phyloP scores from a whole-genome alignment of 2,888 invertebrate genomes.

The Cosmopolites sordidus region DNA sequence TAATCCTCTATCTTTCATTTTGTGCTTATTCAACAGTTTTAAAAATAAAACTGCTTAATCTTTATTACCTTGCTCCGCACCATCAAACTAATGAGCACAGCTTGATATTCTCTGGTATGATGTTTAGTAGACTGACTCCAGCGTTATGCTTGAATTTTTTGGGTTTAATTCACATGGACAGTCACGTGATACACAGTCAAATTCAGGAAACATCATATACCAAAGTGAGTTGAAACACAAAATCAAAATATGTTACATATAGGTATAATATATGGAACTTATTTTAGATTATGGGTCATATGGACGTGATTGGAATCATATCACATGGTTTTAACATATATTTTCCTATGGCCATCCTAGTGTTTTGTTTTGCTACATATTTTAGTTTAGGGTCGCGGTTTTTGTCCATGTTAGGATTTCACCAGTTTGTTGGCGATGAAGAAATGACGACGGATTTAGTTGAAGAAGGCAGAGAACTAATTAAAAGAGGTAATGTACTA shows the following conservation, averaged over 20 bases:
- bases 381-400: slow-evolving; percentile 88
- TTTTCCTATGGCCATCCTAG: slow-evolving; percentile 94
- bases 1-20: slow-evolving; percentile 92
- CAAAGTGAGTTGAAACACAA: slow-evolving; percentile 62
- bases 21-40: slow-evolving; percentile 98
- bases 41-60: slow-evolving; percentile 90
- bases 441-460: slow-evolving; percentile 89
- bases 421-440: slow-evolving; percentile 95
- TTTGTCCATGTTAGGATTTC: slow-evolving; percentile 87
- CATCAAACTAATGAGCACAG: slow-evolving; percentile 99
- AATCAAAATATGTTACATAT: no score
- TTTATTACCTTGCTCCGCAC: slow-evolving; percentile 95
- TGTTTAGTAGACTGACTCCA: slow-evolving; percentile 93
- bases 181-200: slow-evolving; percentile 78
- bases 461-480: slow-evolving; percentile 88
- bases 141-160: slow-evolving; percentile 98
- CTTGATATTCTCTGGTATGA: slow-evolving; percentile 97
- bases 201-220: slow-evolving; percentile 92
- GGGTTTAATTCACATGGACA: slow-evolving; percentile 96
- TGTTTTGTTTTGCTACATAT: slow-evolving; percentile 90
- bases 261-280: slow-evolving; percentile 3
- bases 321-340: slow-evolving; percentile 98
- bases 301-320: slow-evolving; percentile 96
- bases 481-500: slow-evolving; percentile 69
- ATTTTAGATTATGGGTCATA: slow-evolving; percentile 91